Evolutionary conservation across 2,888 invertebrate species (phyloP), one percentile per base, ranked within the genome.

Genomic region (Cerastis rubricosa): DNA sequence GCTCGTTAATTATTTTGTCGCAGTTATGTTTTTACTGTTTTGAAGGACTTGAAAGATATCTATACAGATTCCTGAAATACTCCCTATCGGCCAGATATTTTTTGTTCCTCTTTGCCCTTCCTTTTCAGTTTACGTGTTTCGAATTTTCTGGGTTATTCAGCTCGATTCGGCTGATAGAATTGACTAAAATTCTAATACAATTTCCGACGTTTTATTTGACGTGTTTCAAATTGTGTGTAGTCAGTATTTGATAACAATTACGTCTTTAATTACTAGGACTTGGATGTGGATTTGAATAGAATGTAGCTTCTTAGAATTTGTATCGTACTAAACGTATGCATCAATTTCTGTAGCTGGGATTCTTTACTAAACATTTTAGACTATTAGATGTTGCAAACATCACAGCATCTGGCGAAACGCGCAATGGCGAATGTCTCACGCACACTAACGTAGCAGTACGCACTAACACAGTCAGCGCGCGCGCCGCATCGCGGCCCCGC

Each of bases 401-500:
- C 91, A 87, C 94, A 94, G 94, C 95, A 95, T 96, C 95, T 96
- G 95, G 95, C 95, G 95, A 95, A 96, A 96, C 94, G 92, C 93
- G 94, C 93, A 95, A 94, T 94, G 94, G 95, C 94, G 94, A 95
- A 92, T 90, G 93, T 92, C 90, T 93, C 88, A 95, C 95, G 93
- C 95, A 95, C 95, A 95, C 96, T 84, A 83, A 86, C 90, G 83
- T 90, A 89, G 90, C 78, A 84, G 91, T 92, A 94, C 94, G 93
- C 94, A 93, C 93, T 93, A 90, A 90, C 91, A 90, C 91, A 90
- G 89, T 87, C 90, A 90, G 94, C 95, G 96, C 95, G 94, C 95
- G 95, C 96, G 95, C 95, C 96, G 96, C 96, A 96, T 94, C 96
- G 95, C 94, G 96, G 96, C 96, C 96, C 96, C 96, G 96, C 95